Conservation (phyloP, 2,797 vertebrate genomes). For the Myioborus melanocephalus region DNA sequence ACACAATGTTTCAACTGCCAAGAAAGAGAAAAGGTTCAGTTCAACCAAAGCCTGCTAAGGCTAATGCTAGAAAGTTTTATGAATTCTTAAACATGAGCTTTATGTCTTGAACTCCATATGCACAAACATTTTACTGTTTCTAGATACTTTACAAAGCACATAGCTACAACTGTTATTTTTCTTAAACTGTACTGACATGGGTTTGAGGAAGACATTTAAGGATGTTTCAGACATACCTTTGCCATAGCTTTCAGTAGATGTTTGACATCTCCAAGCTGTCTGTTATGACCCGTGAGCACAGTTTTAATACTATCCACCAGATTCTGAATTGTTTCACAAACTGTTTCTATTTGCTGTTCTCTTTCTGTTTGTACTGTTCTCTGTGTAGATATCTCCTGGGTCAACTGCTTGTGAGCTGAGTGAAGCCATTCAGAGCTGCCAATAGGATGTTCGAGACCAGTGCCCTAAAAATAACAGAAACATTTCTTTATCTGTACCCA, state of each 20-base stretch:
- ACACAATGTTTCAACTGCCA: background rate
- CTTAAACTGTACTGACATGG: background rate
- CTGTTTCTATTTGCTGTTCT: conserved; percentile 90
- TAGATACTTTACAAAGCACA: background rate
- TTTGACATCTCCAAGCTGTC: conserved; percentile 95
- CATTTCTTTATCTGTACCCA: background rate
- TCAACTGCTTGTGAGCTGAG: conserved; percentile 90
- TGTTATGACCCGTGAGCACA: conserved; percentile 92
- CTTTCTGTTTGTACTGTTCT: conserved; percentile 86
- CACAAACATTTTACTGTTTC: background rate
- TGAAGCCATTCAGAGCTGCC: conserved; percentile 93
- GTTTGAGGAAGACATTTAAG: background rate
- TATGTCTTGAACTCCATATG: background rate
- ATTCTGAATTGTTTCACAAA: conserved; percentile 91
- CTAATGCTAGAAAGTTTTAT: background rate
- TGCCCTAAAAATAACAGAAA: conserved; percentile 77
- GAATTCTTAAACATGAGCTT: background rate
- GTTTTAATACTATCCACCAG: conserved; percentile 95
- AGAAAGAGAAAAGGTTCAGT: background rate
- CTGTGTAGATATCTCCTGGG: conserved; percentile 86
- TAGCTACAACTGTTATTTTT: background rate
- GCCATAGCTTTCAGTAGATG: conserved; percentile 97
- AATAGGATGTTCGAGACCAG: conserved; percentile 86
- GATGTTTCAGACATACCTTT: conserved; percentile 80
- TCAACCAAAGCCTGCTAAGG: background rate